Conservation (phyloP, 2,888 invertebrate genomes). For the Anoncus sp. region DNA sequence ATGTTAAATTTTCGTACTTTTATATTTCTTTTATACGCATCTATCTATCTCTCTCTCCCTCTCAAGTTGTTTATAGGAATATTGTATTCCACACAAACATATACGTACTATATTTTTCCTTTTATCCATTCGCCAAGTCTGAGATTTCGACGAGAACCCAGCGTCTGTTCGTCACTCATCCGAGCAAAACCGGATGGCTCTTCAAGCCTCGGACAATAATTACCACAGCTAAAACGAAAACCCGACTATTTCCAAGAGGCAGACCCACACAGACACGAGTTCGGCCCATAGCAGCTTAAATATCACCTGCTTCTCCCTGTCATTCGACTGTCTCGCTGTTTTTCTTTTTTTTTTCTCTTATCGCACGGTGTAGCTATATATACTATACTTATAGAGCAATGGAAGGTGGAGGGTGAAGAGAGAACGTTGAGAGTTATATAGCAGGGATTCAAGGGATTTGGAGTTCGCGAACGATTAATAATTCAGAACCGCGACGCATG, state of each 20-base stretch:
- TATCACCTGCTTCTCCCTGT: slow-evolving; percentile 64
- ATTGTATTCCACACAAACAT: neutral
- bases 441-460: slow-evolving; percentile 32
- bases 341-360: neutral
- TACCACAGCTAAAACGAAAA: slow-evolving; percentile 62
- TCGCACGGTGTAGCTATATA: neutral
- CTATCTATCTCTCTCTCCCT: neutral
- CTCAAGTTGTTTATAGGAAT: too few species aligned
- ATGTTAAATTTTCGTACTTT: neutral
- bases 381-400: slow-evolving; percentile 1
- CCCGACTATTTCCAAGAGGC: slow-evolving; percentile 60
- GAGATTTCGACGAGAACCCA: slow-evolving; percentile 37
- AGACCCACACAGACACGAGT: neutral
- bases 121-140: neutral
- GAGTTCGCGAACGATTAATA: slow-evolving; percentile 32
- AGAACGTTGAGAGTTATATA: neutral
- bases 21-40: neutral
- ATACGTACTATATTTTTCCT: neutral
- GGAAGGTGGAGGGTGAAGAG: neutral
- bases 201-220: slow-evolving; percentile 59
- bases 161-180: slow-evolving; percentile 54
- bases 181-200: slow-evolving; percentile 18
- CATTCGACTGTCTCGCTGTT: slow-evolving; percentile 51
- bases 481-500: slow-evolving; percentile 27
- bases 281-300: slow-evolving; percentile 51